Base-by-base conservation (phyloP, 92 coral and sea anemone genomes). In the Porites lobata region DNA sequence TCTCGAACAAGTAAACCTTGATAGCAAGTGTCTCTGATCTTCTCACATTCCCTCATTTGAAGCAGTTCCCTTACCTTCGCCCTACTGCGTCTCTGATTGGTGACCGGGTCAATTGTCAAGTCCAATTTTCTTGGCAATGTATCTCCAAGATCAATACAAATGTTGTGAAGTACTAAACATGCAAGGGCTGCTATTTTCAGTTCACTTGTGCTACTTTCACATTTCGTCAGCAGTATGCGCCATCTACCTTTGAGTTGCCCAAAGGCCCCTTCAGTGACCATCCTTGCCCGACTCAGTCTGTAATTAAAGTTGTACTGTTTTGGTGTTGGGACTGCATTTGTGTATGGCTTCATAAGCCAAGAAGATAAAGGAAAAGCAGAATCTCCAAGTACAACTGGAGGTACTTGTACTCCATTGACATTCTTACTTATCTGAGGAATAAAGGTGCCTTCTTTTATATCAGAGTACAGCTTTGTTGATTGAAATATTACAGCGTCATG, bases 391-490 rank as follows among this genome's bases (percentile, higher is more conserved):
- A 85, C 69, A 70, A 85, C 22, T 53, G 89, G 89, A 75, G 89
- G 89, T 78, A 85, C 89, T 65, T 58, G 76, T 69, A 87, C 91
- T 70, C 80, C 91, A 79, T 83, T 83, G 81, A 87, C 91, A 71
- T 69, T 66, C 75, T 87, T 79, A 62, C 80, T 75, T 29, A 87
- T 87, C 53, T 87, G 79, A 50, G 91, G 86, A 78, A 87, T 68
- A 56, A 78, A 87, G 82, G 65, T 58, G 62, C 70, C 70, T 65
- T 87, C 70, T 65, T 87, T 78, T 51, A 87, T 87, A 61, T 78
- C 69, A 21, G 65, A 57, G 50, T 90, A 92, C 7, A 90, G 77
- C n/a, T 90, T 70, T 58, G 95, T 92, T 52, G 95, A 86, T 63
- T 90, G 83, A 52, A 92, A 90, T 51, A 53, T 53, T 7, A 53